Evolutionary conservation across 2,888 invertebrate genomes (phyloP).

Genomic region (Athalia cordata): DNA sequence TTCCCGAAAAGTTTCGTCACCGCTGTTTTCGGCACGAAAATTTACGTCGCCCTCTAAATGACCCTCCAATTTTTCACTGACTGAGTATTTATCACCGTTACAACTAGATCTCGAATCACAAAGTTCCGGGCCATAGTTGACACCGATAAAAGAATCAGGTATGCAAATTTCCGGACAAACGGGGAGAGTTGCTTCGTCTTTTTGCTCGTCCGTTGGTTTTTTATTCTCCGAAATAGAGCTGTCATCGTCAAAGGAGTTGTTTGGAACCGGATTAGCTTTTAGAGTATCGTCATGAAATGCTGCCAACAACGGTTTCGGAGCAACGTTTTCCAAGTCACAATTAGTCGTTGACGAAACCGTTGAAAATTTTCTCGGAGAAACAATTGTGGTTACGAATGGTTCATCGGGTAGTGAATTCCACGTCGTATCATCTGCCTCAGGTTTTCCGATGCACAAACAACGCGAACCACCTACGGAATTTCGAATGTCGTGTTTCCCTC

Average conservation of each 20-base stretch:
- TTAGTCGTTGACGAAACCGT: slow-evolving; percentile 10
- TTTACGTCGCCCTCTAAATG: neutral
- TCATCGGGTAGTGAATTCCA: neutral
- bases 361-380: slow-evolving; percentile 26
- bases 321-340: neutral
- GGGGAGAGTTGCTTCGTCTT: neutral
- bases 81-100: too few species aligned
- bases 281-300: neutral
- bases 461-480: neutral
- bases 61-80: too few species aligned
- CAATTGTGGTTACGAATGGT: slow-evolving; percentile 16
- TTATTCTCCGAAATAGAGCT: slow-evolving; percentile 5
- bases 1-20: neutral
- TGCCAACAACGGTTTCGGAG: neutral
- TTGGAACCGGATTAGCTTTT: neutral
- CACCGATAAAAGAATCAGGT: too few species aligned
- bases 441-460: neutral
- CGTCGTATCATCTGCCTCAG: too few species aligned
- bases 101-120: neutral
- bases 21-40: neutral
- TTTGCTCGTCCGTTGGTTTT: neutral
- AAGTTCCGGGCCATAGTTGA: too few species aligned
- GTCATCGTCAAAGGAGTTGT: neutral
- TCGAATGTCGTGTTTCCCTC: neutral
- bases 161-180: too few species aligned